phyloP scores from a whole-genome alignment of 2,888 invertebrate genomes.

The Furcula furcula region DNA sequence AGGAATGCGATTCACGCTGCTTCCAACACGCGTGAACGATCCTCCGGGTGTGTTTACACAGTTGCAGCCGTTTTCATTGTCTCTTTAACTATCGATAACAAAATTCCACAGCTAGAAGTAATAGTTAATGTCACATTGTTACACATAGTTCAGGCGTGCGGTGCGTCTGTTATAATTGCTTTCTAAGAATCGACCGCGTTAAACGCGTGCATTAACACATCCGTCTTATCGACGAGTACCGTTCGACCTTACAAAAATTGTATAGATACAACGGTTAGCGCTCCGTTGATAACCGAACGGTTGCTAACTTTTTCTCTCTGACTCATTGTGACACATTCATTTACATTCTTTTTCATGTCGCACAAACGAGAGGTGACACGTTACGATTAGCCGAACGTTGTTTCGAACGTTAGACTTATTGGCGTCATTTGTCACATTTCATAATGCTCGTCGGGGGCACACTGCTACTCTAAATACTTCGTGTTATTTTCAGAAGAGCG shows the following conservation, averaged over 20 bases:
- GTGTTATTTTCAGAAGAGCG: constrained; percentile 29
- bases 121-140: constrained; percentile 43
- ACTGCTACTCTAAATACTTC: constrained; percentile 16
- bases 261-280: constrained; percentile 46
- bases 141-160: constrained; percentile 28
- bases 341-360: constrained; percentile 43
- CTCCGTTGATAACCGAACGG: constrained; percentile 48
- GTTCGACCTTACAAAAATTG: constrained; percentile 29
- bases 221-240: constrained; percentile 19
- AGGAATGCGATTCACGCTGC: constrained; percentile 26
- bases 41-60: constrained; percentile 46
- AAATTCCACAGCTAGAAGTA: constrained; percentile 54
- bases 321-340: constrained; percentile 47
- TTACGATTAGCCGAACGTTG: too few species aligned
- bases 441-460: constrained; percentile 12
- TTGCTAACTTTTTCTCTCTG: constrained; percentile 48
- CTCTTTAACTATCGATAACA: constrained; percentile 43
- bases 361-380: constrained; percentile 33
- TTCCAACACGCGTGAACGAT: constrained; percentile 12
- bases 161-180: constrained; percentile 29
- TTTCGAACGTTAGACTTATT: constrained; percentile 34
- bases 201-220: constrained; percentile 26
- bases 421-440: constrained; percentile 28
- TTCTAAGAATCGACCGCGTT: constrained; percentile 29
- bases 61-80: constrained; percentile 53